Evolutionary conservation across 2,888 invertebrate species (phyloP), one percentile per base, ranked within the genome.

Genomic region (Xanthostigma xanthostigma): DNA sequence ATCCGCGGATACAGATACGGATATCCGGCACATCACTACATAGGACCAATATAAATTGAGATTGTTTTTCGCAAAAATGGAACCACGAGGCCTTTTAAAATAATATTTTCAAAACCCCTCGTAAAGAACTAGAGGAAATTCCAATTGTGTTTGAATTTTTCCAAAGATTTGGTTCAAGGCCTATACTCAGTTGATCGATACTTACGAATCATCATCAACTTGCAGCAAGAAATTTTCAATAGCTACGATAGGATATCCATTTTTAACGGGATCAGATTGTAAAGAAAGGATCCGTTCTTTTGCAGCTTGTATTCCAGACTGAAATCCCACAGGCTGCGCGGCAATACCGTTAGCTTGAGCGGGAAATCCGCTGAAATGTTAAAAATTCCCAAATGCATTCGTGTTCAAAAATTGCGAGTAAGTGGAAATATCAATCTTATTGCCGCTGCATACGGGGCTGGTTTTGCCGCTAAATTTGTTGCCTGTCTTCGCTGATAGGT

Each of bases 171-270:
- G 27, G 1, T 27, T 27, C 6, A 17, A 17, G 27, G 37, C n/a
- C 36, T 11, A 12, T 14, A 45, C 12, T 3, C 14, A 8, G 11
- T 39, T 36, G 38, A 37, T 43, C 5, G 36, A 9, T 33, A 56
- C 57, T 50, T 55, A 76, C 76, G 76, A 77, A 57, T 79, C 77
- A 45, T 72, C 68, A 4, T 74, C 69, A 45, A 84, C 70, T 67
- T 89, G 85, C 9, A 83, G 70, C 48, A 90, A 64, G 60, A 85
- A 86, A 56, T 79, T 82, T 63, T 90, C 86, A 0, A 88, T 66
- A 0, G 86, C 82, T 4, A 90, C 70, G 8, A 85, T 70, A 0
- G 85, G 80, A 49, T 80, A 73, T 51, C 81, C 76, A 50, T 76
- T 75, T 36, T 73, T 71, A 36, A 72, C 69, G 0, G 74, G 65